Base-by-base conservation (phyloP, 2,888 invertebrate genomes). In the Thecocarcelia acutangulata region DNA sequence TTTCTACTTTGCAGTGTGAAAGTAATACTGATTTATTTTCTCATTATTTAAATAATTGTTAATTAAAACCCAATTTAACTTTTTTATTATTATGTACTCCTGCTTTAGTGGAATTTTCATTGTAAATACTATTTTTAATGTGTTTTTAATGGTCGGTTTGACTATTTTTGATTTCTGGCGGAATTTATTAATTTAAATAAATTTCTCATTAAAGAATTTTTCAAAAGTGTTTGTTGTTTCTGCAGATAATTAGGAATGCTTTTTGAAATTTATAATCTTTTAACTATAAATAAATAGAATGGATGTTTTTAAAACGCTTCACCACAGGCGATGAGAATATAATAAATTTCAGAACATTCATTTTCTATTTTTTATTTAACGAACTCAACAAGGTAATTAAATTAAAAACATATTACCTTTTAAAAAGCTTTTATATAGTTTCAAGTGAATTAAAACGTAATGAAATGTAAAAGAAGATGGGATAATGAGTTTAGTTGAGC, bases 61-160 rank as follows among this genome's bases (percentile, higher is more conserved):
- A 56, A 68, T 44, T 54, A 68, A 44, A 33, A 54, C 44, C 3
- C 68, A 17, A 56, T 56, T 2, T 56, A 44, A 56, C n/a, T 33
- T 1, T 4, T 15, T n/a, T 54, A 33, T 44, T 54, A 42, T 68
- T 52, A 21, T 19, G 15, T 42, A 24, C 21, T 12, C 40, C 15
- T 21, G 52, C 19, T 52, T 13, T 42, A 52, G 15, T 12, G 15
- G 4, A 40, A 46, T 66, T 50, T 66, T 17, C 9, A 13, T 24
- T 24, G 13, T 12, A 40, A 15, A 17, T 42, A 15, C 1, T 24
- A 15, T 11, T 9, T 44, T 28, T n/a, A 44, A 42, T 19, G 33
- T 17, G 13, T 44, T 56, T 56, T 44, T 44, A 44, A 44, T 56
- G 17, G 13, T 21, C 54, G 15, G 21, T 11, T 15, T 11, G 24